Evolutionary conservation across 2,797 vertebrate species (phyloP).

Genomic region (Malurus splendens): DNA sequence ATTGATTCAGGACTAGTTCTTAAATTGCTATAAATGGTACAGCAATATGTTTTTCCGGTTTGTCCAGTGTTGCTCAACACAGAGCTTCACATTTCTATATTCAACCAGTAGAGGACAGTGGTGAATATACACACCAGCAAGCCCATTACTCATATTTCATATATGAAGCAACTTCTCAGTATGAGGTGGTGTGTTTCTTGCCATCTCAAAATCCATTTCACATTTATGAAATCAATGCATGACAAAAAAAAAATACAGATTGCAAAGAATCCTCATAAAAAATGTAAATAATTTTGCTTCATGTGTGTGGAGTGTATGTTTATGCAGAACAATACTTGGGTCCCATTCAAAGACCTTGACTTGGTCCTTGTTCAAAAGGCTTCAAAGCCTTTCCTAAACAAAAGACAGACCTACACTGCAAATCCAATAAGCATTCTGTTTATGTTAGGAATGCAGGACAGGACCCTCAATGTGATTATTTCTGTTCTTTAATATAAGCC

Average conservation of each 20-base stretch:
- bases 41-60: neutral
- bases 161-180: neutral
- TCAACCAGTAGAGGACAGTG: constrained; percentile 35
- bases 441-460: constrained; percentile 47
- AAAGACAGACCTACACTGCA: constrained; percentile 33
- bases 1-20: neutral
- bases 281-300: neutral
- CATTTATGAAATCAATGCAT: neutral
- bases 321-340: neutral
- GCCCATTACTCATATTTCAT: neutral
- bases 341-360: neutral
- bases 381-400: constrained; percentile 42
- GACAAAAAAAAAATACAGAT: neutral
- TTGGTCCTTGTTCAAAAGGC: neutral
- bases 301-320: neutral
- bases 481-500: constrained; percentile 36
- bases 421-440: constrained; percentile 38
- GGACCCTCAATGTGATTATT: constrained; percentile 20
- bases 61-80: neutral
- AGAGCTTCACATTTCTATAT: neutral
- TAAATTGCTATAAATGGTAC: neutral
- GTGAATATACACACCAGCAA: neutral
- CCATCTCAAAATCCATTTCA: neutral
- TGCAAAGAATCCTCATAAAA: neutral
- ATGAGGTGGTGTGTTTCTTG: neutral